These are phyloP conservation scores for Aphyosemion australe DNA, from an alignment of 2,113 vertebrate species.

Conservation along the genomic window DNA sequence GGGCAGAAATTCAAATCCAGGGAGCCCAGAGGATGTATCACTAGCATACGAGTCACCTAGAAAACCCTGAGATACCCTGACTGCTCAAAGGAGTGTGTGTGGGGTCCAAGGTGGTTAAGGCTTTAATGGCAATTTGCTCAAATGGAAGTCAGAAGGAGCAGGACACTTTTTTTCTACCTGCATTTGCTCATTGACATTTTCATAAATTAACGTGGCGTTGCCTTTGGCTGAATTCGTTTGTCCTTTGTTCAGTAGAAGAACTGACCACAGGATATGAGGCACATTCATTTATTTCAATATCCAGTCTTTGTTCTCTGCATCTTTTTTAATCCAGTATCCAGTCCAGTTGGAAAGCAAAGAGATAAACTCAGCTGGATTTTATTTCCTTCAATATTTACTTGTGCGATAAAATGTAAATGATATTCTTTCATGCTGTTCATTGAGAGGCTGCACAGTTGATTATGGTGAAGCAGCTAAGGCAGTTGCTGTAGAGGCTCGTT, in stretches of 20 bases:
- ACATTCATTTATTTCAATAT: neutral
- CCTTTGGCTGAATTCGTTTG: neutral
- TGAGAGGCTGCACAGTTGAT: conserved; percentile 23
- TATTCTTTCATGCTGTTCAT: conserved; percentile 31
- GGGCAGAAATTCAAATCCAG: neutral
- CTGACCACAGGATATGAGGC: conserved; percentile 1
- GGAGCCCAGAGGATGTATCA: neutral
- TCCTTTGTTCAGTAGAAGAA: neutral
- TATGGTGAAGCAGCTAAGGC: conserved; percentile 25
- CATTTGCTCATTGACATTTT: neutral
- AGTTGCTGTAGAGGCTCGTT: conserved; percentile 30
- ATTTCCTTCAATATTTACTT: conserved; percentile 1
- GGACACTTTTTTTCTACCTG: neutral
- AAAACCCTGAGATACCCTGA: neutral
- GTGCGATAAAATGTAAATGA: conserved; percentile 38
- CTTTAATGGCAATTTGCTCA: neutral
- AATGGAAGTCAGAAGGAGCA: neutral
- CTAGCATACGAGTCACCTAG: neutral
- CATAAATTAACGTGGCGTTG: neutral
- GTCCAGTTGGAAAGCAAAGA: conserved; percentile 6
- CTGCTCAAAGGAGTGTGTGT: neutral
- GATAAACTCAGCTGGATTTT: conserved; percentile 23
- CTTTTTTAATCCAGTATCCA: neutral
- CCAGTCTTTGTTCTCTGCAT: neutral
- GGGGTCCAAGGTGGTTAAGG: too few species aligned